Base-by-base conservation (phyloP, 1,140 invertebrate genomes). In the Zaprionus africanus region DNA sequence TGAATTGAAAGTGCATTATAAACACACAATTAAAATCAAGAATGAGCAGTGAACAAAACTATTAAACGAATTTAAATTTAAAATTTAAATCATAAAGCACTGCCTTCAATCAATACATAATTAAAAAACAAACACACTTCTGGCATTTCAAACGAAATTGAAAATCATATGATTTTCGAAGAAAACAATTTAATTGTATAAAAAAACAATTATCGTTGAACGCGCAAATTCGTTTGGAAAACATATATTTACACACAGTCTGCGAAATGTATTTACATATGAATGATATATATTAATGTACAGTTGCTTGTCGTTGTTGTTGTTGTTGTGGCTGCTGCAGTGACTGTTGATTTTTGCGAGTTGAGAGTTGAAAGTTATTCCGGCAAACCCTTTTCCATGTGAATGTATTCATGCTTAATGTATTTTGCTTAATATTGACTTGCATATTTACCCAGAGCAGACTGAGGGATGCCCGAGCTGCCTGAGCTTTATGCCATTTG, bases 371-470 rank as follows among this genome's bases (percentile, higher is more conserved):
- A 66, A 67, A 49, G 19, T 22, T 53, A 31, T 59, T 53, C 5
- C 5, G 26, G 31, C 43, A 19, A 4, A 15, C 13, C 17, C 24
- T 22, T 28, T 12, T 22, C 15, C 31, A 12, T 34, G 31, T 53
- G 28, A 31, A 46, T 13, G 9, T 69, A 15, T 26, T 63, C 58
- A 66, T 73, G 60, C 59, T n/a, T 36, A 11, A 66, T 66, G 41
- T 51, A 66, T 41, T 56, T 68, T 56, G n/a, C 26, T 56, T 62
- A 19, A 49, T 68, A 69, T 62, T 73, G 64, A 69, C 71, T 68
- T 49, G 58, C 58, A 61, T 62, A 62, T 62, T 62, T 69, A 43
- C 64, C 13, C 38, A 3, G 9, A 57, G 51, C n/a, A 12, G 1
- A 22, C 22, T 22, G 22, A 22, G 22, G 2, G 22, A 22, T 22